A percentile compares a stretch with the other conserved stretches of the same genome.
phyloP scores from a whole-genome alignment of 1,140 invertebrate species.

The Tetraneura akinire region DNA sequence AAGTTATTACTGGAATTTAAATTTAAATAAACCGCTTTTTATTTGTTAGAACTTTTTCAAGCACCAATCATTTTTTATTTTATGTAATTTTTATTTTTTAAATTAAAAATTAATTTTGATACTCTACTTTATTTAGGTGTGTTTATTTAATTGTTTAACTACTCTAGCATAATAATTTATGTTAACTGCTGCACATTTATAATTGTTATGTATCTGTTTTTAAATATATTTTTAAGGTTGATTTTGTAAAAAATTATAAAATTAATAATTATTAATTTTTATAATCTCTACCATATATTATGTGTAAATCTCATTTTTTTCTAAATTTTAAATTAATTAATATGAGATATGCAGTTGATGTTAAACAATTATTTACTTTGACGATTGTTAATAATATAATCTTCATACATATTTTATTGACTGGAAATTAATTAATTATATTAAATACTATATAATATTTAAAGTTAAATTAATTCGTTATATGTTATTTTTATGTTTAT shows the following conservation, averaged over 20 bases:
- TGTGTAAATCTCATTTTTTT: slow-evolving; percentile 8
- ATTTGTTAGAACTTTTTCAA: neutral
- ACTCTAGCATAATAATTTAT: slow-evolving; percentile 4
- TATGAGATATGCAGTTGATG: slow-evolving; percentile 27
- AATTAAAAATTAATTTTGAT: slow-evolving; percentile 9
- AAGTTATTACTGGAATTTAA: neutral
- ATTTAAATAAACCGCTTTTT: neutral
- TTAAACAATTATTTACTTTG: slow-evolving; percentile 25
- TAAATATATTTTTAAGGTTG: neutral
- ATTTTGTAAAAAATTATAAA: neutral
- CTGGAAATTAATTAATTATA: neutral
- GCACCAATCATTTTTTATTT: neutral
- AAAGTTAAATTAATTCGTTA: neutral
- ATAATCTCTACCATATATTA: neutral
- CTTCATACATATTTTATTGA: neutral
- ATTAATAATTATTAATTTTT: neutral
- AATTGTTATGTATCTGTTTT: slow-evolving; percentile 20
- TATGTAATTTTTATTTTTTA: neutral
- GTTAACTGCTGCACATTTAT: slow-evolving; percentile 16
- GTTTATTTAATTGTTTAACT: slow-evolving; percentile 27
- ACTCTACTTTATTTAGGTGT: slow-evolving; percentile 11
- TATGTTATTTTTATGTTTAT: slow-evolving; percentile 27
- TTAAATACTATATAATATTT: neutral
- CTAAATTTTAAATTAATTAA: slow-evolving; percentile 29
- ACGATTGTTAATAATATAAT: neutral